phyloP scores from a whole-genome alignment of 2,888 invertebrate species.

The Megaustenia siamemsis region DNA sequence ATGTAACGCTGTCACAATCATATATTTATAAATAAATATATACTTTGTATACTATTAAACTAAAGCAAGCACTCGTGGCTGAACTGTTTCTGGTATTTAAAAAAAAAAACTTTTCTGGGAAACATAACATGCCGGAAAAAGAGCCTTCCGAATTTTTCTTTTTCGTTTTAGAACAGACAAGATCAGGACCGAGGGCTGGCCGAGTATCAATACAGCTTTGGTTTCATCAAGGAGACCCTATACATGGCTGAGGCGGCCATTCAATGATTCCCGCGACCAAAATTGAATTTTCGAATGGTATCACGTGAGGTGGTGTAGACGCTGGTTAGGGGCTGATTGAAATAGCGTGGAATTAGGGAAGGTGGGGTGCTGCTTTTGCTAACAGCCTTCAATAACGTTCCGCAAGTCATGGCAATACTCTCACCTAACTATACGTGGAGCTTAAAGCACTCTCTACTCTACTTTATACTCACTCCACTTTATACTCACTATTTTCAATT shows the following conservation, averaged over 20 bases:
- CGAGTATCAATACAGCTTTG: neutral
- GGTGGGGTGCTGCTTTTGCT: no score
- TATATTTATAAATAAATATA: no score
- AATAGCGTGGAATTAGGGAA: neutral
- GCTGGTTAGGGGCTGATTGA: neutral
- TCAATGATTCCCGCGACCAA: slow-evolving; percentile 12
- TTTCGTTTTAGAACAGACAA: neutral
- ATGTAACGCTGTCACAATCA: no score
- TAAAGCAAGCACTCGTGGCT: no score
- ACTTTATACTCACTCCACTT: no score
- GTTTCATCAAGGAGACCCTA: neutral
- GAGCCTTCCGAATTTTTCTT: neutral
- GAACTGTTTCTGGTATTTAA: neutral
- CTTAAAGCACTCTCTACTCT: no score
- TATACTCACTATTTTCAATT: no score
- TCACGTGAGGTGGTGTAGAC: neutral
- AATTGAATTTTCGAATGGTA: slow-evolving; percentile 11
- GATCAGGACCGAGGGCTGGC: neutral
- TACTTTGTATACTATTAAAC: no score
- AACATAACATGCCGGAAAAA: neutral
- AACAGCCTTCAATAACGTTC: no score
- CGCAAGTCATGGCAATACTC: no score
- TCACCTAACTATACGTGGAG: no score
- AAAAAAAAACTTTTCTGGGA: neutral
- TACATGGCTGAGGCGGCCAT: neutral